A percentile compares a stretch with the other conserved stretches of the same genome.
Conservation (phyloP, 2,797 vertebrate species). For the Brachyrhaphis roseni region DNA sequence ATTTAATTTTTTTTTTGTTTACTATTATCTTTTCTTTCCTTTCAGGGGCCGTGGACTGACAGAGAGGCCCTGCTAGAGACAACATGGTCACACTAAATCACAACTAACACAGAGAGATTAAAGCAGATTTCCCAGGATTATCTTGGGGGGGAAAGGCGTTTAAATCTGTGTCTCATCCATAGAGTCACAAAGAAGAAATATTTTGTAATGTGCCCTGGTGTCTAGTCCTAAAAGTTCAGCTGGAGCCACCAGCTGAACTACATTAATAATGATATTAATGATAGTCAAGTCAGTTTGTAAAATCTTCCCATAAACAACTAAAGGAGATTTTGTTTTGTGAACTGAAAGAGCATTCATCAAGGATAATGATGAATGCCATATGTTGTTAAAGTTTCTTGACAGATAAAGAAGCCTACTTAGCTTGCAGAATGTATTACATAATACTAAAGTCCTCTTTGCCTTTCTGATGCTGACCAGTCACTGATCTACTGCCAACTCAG, state of each 20-base stretch:
- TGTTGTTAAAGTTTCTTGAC: conserved; percentile 19
- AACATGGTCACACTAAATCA: conserved; percentile 60
- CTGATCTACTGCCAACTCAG: conserved; percentile 13
- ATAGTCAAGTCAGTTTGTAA: conserved; percentile 11
- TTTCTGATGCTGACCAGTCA: not conserved
- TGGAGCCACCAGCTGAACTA: conserved; percentile 4
- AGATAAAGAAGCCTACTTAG: conserved; percentile 2
- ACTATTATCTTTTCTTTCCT: conserved; percentile 23
- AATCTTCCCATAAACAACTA: conserved; percentile 16
- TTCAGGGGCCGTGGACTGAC: conserved; percentile 37
- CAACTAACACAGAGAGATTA: conserved; percentile 75
- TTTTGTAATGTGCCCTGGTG: conserved; percentile 40
- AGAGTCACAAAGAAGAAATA: conserved; percentile 75
- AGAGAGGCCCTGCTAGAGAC: conserved; percentile 18
- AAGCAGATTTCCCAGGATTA: conserved; percentile 76
- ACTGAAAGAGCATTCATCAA: conserved; percentile 6
- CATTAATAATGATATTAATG: conserved; percentile 15
- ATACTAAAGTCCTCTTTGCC: not conserved
- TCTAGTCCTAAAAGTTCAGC: conserved; percentile 31
- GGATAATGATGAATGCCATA: conserved; percentile 22
- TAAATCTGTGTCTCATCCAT: conserved; percentile 59
- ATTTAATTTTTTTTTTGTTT: not conserved
- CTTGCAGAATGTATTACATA: not conserved
- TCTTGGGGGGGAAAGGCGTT: conserved; percentile 49
- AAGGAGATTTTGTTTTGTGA: conserved; percentile 1